Evolutionary conservation across 2,797 vertebrate species (phyloP).

Genomic region (Alosa sapidissima): DNA sequence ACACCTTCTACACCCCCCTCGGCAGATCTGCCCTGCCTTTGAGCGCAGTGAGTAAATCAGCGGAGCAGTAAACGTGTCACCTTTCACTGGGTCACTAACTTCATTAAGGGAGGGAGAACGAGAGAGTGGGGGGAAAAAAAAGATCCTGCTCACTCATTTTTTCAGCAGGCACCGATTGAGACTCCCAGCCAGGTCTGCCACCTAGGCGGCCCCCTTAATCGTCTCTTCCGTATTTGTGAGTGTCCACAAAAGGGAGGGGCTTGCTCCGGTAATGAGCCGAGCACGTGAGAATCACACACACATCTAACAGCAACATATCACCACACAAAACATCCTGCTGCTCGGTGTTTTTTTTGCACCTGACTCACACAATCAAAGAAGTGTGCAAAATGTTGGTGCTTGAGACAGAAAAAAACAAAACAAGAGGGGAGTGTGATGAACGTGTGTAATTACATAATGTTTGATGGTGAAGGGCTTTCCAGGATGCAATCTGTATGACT

Average conservation of each 20-base stretch:
- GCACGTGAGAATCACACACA: conserved; percentile 30
- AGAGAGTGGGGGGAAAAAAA: conserved; percentile 54
- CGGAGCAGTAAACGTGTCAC: conserved; percentile 80
- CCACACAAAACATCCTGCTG: background rate
- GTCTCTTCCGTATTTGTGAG: conserved; percentile 59
- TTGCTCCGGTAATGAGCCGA: conserved; percentile 59
- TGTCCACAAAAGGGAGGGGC: conserved; percentile 7
- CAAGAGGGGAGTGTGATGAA: conserved; percentile 40
- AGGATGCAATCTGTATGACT: conserved; percentile 67
- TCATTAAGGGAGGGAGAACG: conserved; percentile 72
- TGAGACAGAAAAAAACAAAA: conserved; percentile 38
- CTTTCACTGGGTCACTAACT: conserved; percentile 84
- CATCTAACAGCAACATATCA: conserved; percentile 29
- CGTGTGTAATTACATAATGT: conserved; percentile 73
- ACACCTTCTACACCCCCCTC: background rate
- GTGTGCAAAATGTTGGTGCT: background rate
- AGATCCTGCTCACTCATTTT: conserved; percentile 74
- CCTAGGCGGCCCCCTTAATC: conserved; percentile 62
- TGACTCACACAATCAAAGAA: background rate
- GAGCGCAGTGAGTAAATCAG: conserved; percentile 79
- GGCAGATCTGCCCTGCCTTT: conserved; percentile 72
- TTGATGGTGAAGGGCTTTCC: conserved; percentile 62
- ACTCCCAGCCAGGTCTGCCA: conserved; percentile 60
- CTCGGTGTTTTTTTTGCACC: background rate
- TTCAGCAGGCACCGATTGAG: conserved; percentile 64